These are phyloP conservation scores for Cepaea nemoralis DNA, from an alignment of 1,140 invertebrate species.

Conservation along the genomic window DNA sequence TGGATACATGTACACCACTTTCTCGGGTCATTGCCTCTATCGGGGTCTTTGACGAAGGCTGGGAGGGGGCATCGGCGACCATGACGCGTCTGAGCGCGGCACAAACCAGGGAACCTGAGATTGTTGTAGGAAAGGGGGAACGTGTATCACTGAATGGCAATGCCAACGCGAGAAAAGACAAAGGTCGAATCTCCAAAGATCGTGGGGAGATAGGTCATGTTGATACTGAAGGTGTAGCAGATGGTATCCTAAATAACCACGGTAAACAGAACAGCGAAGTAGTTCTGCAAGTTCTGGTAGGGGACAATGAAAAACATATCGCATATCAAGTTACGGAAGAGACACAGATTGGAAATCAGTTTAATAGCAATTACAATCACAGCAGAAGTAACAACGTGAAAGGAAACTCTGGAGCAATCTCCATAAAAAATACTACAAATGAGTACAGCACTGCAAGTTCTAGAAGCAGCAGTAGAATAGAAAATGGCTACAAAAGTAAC, in stretches of 20 bases:
- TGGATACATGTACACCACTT: slow-evolving; percentile 72
- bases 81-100: neutral
- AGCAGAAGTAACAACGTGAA: neutral
- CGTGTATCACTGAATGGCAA: neutral
- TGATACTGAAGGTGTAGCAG: neutral
- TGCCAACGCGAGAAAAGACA: neutral
- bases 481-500: neutral
- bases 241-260: neutral
- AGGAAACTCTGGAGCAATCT: neutral
- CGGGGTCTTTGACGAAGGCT: slow-evolving; percentile 49
- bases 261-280: neutral
- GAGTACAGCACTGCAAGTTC: no score
- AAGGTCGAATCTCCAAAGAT: neutral
- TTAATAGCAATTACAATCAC: neutral
- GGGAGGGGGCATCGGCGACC: neutral
- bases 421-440: no score
- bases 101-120: neutral
- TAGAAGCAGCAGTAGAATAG: neutral
- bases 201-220: neutral
- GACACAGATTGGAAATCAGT: neutral
- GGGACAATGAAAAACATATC: neutral
- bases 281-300: slow-evolving; percentile 1
- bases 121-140: neutral
- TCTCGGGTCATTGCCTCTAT: slow-evolving; percentile 68
- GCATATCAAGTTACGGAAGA: neutral